A percentile compares a stretch with the other conserved stretches of the same genome.
These are phyloP conservation scores for Nysson spinosus DNA, from an alignment of 2,888 invertebrate genomes.

Conservation along the genomic window DNA sequence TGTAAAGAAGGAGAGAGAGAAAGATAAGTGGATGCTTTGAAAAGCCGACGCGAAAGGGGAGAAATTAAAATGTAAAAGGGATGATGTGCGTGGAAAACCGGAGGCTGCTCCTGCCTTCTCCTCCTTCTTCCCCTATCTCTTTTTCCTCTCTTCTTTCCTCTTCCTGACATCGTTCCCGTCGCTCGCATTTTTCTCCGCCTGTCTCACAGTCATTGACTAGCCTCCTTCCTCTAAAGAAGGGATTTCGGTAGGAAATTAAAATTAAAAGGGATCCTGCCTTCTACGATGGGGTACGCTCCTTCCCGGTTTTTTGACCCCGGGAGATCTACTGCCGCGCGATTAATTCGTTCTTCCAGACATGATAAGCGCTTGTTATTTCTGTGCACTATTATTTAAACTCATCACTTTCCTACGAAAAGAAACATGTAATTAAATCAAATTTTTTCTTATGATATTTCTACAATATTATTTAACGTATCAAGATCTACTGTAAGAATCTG, in stretches of 20 bases:
- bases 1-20: slow-evolving; percentile 18
- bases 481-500: too few species aligned
- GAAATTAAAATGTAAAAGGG: slow-evolving; percentile 77
- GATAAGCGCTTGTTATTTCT: too few species aligned
- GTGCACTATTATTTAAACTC: too few species aligned
- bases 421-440: too few species aligned
- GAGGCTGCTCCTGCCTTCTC: slow-evolving; percentile 57
- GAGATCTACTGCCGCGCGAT: slow-evolving; percentile 36
- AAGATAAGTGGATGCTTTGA: slow-evolving; percentile 61
- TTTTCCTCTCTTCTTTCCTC: slow-evolving; percentile 23
- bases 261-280: slow-evolving; percentile 66
- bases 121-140: slow-evolving; percentile 26
- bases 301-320: slow-evolving; percentile 47
- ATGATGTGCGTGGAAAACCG: slow-evolving; percentile 75
- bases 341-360: too few species aligned
- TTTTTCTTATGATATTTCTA: too few species aligned
- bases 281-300: slow-evolving; percentile 47
- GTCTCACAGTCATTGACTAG: slow-evolving; percentile 52
- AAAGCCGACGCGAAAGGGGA: slow-evolving; percentile 74
- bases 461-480: too few species aligned
- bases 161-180: slow-evolving; percentile 26
- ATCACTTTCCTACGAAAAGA: too few species aligned
- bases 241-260: slow-evolving; percentile 74
- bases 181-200: slow-evolving; percentile 49
- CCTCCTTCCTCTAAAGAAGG: slow-evolving; percentile 62